Conservation (phyloP, 2,113 vertebrate genomes). For the Ochotona curzoniae region DNA sequence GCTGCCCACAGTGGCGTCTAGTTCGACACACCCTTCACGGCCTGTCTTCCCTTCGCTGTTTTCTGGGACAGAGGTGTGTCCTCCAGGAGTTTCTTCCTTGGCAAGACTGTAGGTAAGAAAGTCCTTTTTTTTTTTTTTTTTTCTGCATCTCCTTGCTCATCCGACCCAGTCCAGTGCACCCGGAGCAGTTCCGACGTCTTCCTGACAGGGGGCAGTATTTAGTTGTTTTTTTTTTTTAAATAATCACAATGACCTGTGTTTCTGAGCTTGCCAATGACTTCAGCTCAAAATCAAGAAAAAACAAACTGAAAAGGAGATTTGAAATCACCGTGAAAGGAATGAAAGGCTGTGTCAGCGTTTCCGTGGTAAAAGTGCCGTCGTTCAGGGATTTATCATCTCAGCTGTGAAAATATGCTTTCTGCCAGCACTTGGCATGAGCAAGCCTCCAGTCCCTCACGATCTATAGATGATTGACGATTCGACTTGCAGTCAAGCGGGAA, state of each 20-base stretch:
- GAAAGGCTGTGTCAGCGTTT: conserved; percentile 66
- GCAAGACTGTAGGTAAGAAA: not conserved
- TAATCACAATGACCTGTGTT: not conserved
- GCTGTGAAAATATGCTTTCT: conserved; percentile 62
- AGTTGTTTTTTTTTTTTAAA: conserved; percentile 68
- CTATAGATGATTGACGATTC: conserved; percentile 51
- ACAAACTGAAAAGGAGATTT: conserved; percentile 66
- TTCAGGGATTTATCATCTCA: conserved; percentile 1
- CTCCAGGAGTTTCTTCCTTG: not conserved
- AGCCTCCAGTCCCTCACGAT: conserved; percentile 27
- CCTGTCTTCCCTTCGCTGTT: not conserved
- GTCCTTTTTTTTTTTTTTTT: not conserved
- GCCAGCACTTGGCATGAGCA: conserved; percentile 7
- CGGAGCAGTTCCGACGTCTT: conserved; percentile 53
- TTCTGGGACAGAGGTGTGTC: not conserved
- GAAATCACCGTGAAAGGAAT: conserved; percentile 31
- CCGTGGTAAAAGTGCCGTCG: conserved; percentile 2
- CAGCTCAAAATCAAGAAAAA: conserved; percentile 69
- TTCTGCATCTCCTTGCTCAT: not conserved
- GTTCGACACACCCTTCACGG: not conserved
- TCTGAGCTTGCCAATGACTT: not conserved
- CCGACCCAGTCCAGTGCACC: fast-evolving
- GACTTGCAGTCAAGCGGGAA: conserved; percentile 14
- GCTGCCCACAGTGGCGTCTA: not conserved
- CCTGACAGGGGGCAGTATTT: conserved; percentile 87